A percentile compares a stretch with the other conserved stretches of the same genome.
phyloP scores from a whole-genome alignment of 2,113 vertebrate genomes.

The Catagonus wagneri region DNA sequence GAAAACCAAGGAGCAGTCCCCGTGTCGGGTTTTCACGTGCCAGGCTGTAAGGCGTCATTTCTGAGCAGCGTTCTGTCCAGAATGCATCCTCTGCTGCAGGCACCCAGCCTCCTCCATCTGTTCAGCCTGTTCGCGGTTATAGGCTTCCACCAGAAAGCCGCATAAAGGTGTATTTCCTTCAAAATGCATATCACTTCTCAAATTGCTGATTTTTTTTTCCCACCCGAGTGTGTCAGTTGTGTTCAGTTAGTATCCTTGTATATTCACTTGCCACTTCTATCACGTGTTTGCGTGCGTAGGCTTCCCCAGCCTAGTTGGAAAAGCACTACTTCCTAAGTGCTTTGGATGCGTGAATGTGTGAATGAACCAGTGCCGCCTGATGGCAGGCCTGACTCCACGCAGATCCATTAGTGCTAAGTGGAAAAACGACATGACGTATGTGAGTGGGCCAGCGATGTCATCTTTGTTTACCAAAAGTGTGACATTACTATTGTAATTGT shows the following conservation, averaged over 20 bases:
- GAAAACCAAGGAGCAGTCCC: not conserved
- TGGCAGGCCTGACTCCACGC: not conserved
- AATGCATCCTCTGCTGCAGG: not conserved
- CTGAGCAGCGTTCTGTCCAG: not conserved
- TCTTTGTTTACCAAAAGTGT: not conserved
- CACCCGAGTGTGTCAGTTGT: not conserved
- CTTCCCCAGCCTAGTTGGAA: not conserved
- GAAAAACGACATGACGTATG: not conserved
- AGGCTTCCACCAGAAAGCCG: not conserved
- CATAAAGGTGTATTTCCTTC: not conserved
- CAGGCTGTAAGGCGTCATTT: too few relatives aligned
- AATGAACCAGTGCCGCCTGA: rapidly evolving
- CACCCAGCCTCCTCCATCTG: too few relatives aligned
- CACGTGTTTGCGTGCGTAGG: too few relatives aligned
- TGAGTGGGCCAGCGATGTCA: not conserved
- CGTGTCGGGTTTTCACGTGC: too few relatives aligned
- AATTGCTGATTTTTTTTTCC: not conserved
- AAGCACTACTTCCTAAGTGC: too few relatives aligned
- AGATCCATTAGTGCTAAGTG: not conserved
- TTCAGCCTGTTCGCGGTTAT: not conserved
- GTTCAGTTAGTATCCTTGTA: not conserved
- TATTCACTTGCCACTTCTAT: not conserved
- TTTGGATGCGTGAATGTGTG: rapidly evolving
- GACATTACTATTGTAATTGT: not conserved
- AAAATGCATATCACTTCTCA: not conserved